phyloP scores from a whole-genome alignment of 2,797 vertebrate genomes.

The Percopsis omiscomaycus region DNA sequence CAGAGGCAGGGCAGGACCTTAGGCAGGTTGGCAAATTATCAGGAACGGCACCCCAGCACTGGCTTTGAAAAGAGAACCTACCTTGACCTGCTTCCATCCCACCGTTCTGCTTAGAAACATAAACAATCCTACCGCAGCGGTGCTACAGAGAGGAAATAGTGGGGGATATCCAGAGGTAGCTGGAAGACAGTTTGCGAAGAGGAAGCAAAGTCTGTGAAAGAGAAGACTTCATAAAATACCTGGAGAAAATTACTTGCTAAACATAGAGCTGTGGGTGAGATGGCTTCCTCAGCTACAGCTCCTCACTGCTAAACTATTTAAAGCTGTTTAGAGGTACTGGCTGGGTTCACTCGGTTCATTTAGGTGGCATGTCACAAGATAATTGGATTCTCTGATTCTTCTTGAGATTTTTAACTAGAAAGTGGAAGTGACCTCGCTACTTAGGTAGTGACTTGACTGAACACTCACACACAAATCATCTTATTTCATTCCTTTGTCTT shows the following conservation, averaged over 20 bases:
- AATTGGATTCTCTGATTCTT: neutral
- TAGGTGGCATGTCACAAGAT: neutral
- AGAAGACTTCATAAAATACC: neutral
- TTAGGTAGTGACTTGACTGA: too few relatives aligned
- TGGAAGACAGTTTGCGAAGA: neutral
- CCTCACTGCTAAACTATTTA: too few relatives aligned
- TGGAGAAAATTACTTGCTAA: neutral
- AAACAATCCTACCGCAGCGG: conserved; percentile 9
- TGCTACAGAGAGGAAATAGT: neutral
- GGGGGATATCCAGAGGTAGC: too few relatives aligned
- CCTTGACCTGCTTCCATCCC: conserved; percentile 1
- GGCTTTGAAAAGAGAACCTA: conserved; percentile 21
- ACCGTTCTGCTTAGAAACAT: conserved; percentile 15
- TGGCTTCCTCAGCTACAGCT: neutral
- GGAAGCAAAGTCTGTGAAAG: neutral
- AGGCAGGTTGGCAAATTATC: conserved; percentile 37
- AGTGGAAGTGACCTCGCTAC: too few relatives aligned
- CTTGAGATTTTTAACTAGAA: neutral
- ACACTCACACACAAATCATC: conserved; percentile 1
- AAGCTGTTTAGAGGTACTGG: neutral
- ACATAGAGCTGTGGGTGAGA: neutral
- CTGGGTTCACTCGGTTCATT: neutral
- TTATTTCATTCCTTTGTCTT: neutral
- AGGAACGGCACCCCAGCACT: conserved; percentile 1
- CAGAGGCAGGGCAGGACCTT: conserved; percentile 12